Evolutionary conservation across 2,888 invertebrate genomes (phyloP), one percentile per base, ranked within the genome.

Genomic region (Microctonus aethiopoides): DNA sequence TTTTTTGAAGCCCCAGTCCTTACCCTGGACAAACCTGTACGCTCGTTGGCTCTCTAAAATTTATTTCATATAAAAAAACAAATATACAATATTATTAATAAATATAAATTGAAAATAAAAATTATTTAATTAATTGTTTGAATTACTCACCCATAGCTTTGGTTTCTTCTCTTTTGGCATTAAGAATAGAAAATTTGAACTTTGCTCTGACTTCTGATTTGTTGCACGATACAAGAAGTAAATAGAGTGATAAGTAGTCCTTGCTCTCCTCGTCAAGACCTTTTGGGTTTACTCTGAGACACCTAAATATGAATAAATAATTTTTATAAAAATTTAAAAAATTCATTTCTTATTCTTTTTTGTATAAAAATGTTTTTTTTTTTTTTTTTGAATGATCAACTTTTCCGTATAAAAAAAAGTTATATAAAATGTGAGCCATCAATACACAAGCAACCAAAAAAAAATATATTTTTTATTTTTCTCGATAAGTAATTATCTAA

Each of bases 1-100:
- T 88, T 99, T 99, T 89, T 99, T 99, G 90, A 99, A 99, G 72
- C 99, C 99, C 99, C 99, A 99, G 90, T 99, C 99, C 89, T 99
- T 99, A 81, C 99, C 99, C 89, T 99, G 99, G 74, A 99, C 99
- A 89, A 99, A 99, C 90, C 99, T 93, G 89, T 99, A 99, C 76
- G 99, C 99, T 87, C 99, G 87, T 84, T 93, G 93, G 82, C 92
- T 92, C 85, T 93, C 92, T 92, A 87, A 46, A 88, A 87, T 74
- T n/a, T n/a, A n/a, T n/a, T n/a, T n/a, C n/a, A n/a, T n/a, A n/a
- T n/a, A 2, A 1, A n/a, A 34, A 32, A 29, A 13, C 22, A 29
- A 4, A 56, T 26, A 1, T 72, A 70, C 65, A 73, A 69, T 72
- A 73, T 56, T n/a, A n/a, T 7, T 2, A 34, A 52, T 13, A 29